A percentile compares a stretch with the other conserved stretches of the same genome.
phyloP scores from a whole-genome alignment of 2,888 invertebrate species.

The Keiferia lycopersicella region DNA sequence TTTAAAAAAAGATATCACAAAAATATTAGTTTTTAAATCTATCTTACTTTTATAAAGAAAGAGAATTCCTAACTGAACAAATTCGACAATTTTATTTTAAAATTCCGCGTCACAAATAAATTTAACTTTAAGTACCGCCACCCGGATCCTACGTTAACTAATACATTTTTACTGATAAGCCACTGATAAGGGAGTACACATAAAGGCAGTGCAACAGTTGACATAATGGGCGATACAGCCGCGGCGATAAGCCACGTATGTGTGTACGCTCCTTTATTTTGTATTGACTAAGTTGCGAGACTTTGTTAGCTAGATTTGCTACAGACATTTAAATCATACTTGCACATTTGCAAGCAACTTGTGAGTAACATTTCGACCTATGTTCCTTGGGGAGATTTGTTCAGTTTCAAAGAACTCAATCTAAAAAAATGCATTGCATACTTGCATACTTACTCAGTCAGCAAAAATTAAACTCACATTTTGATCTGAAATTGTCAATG shows the following conservation, averaged over 20 bases:
- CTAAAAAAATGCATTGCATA: too few species aligned
- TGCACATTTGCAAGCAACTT: not conserved
- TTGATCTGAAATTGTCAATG: too few species aligned
- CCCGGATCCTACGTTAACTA: conserved; percentile 9
- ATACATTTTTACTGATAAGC: conserved; percentile 19
- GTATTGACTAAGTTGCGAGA: conserved; percentile 2
- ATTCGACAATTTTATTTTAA: not conserved
- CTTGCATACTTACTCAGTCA: too few species aligned
- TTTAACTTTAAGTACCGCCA: conserved; percentile 7
- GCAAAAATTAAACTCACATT: too few species aligned
- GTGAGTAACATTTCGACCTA: not conserved
- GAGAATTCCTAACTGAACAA: not conserved
- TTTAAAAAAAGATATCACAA: too few species aligned
- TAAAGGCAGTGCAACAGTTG: conserved; percentile 2
- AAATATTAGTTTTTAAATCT: too few species aligned
- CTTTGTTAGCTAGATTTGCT: conserved; percentile 5
- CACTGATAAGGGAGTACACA: not conserved
- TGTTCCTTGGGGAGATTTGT: too few species aligned
- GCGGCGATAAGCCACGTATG: conserved; percentile 14
- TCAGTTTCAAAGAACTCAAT: too few species aligned
- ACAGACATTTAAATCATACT: not conserved
- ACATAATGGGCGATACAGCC: conserved; percentile 7
- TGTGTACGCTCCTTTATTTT: not conserved
- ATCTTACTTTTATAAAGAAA: not conserved
- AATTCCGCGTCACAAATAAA: not conserved